These are phyloP conservation scores for Cervus canadensis DNA, from an alignment of 2,113 vertebrate species.

Conservation along the genomic window DNA sequence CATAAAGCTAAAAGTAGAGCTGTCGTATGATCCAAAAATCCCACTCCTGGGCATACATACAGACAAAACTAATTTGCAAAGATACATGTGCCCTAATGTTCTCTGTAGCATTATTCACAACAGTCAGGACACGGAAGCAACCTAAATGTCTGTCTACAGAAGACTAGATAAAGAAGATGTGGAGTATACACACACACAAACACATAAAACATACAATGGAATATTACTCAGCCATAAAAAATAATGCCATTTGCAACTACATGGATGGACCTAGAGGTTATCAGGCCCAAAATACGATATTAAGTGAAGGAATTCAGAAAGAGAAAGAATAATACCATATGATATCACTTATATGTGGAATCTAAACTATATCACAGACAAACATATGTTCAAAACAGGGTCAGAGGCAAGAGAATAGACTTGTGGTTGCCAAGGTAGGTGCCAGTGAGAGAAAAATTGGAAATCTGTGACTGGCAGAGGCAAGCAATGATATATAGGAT, in stretches of 20 bases:
- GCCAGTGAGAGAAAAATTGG: background rate
- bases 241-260: background rate
- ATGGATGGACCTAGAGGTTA: background rate
- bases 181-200: background rate
- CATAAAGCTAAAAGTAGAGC: background rate
- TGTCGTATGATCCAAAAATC: background rate
- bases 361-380: background rate
- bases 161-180: background rate
- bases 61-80: background rate
- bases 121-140: background rate
- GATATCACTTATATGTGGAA: background rate
- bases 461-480: background rate
- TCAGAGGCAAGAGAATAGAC: background rate
- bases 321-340: background rate
- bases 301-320: background rate
- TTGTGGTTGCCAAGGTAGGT: background rate
- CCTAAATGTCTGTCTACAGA: background rate
- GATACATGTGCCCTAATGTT: background rate
- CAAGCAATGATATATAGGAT: background rate
- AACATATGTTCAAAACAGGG: background rate
- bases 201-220: rapidly evolving
- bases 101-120: background rate
- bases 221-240: background rate
- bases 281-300: background rate
- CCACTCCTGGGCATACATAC: background rate